Evolutionary conservation across 2,113 vertebrate genomes (phyloP), one percentile per base, ranked within the genome.

Genomic region (Ariopsis seemanni): DNA sequence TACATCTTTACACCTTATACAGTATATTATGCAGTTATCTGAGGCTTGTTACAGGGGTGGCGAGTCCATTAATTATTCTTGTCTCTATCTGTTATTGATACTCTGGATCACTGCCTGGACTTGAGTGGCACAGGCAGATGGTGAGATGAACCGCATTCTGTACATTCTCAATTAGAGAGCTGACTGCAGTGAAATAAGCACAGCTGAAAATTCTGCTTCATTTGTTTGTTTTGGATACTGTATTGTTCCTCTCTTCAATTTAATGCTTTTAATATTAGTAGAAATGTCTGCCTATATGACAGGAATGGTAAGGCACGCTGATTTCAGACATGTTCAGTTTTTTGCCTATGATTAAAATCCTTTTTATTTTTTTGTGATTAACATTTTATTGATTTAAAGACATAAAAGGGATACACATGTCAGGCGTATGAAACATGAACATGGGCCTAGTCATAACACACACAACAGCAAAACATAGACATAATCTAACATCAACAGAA

Each of bases 41-140:
- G 60, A 74, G 65, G 52, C 60, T 30, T 82, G 9, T 82, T 34
- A 12, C 50, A 55, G 42, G 27, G 1, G 20, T 57, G 14, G 72
- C 71, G 65, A n/a, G 17, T 53, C 62, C 52, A 75, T 77, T 87
- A 82, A 87, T 82, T 86, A 86, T 86, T 81, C 85, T 86, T 48
- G 77, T 86, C 60, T 86, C 74, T 85, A 53, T 80, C 63, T 86
- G 85, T 58, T 86, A 86, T 34, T 78, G 77, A 86, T 83, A 87
- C 53, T 63, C 60, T 88, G 77, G 83, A 55, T 72, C 27, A 20
- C 3, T 42, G 67, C 83, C 78, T 52, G 42, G 15, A 75, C n/a
- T 75, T 86, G 84, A 86, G 60, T 77, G 84, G 60, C 58, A 86
- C 25, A 58, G 79, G 60, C 88, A 89, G 72, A 53, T 83, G 85